Base-by-base conservation (phyloP, 2,797 vertebrate species). In the Eutrigla gurnardus region DNA sequence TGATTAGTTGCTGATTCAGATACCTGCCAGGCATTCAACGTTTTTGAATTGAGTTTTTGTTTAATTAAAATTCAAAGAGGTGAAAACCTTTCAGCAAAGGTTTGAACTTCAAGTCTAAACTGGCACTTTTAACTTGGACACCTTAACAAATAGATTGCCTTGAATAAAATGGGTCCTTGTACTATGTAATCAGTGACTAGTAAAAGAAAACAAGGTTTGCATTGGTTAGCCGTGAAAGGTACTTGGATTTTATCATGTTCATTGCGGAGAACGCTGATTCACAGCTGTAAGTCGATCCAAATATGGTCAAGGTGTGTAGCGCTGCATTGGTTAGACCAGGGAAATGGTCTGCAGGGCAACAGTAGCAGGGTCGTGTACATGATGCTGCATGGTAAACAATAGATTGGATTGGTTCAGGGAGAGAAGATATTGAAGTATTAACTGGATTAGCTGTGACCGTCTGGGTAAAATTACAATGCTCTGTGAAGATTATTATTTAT, bases 11-110 rank as follows among this genome's bases (percentile, higher is more conserved):
- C 35, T 15, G 1, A 62, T 63, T 61, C 47, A 36, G 12, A 43
- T 60, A 63, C 58, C 54, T 39, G 42, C 3, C 39, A 46, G 75
- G 35, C 43, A 33, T 57, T 68, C 47, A 49, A 52, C 65, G 46
- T 66, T 84, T 52, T 40, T 63, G 17, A 65, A 36, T 9, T 32
- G 49, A 12, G 42, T 42, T 42, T 17, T 25, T 25, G 25, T 47
- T 6, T 5, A 17, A 6, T 17, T 46, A 46, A 46, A 46, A 45
- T 45, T 6, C 14, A 5, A 46, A 35, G 52, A 35, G 14, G 52
- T 54, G 13, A 32, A 13, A 7, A 25, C 25, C 25, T 53, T 12
- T 6, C 25, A 6, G 50, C 18, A 52, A 52, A 32, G 10, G 0
- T 57, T 35, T 0, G 15, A n/a, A 39, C 15, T 15, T 57, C 9